These are phyloP conservation scores for Hippoglossus stenolepis DNA, from an alignment of 2,113 vertebrate genomes.

Conservation along the genomic window DNA sequence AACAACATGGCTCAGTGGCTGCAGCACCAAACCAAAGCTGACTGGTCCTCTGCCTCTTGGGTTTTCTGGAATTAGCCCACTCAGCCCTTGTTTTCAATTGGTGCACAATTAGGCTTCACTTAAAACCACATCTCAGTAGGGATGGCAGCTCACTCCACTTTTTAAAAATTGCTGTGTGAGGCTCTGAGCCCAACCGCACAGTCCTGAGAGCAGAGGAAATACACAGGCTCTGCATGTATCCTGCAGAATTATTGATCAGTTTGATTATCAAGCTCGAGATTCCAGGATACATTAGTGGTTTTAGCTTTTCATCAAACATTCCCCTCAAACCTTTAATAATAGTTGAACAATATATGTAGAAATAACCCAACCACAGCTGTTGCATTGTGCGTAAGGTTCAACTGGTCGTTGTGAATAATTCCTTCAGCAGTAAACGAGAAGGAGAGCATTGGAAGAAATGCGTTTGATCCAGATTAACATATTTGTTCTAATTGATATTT, in stretches of 20 bases:
- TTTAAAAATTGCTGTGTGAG: conserved; percentile 16
- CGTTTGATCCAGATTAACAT: conserved; percentile 8
- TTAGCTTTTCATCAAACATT: conserved; percentile 8
- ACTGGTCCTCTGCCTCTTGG: conserved; percentile 10
- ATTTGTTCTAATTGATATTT: conserved; percentile 14
- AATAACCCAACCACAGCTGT: neutral
- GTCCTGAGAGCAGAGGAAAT: conserved; percentile 1
- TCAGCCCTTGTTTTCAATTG: conserved; percentile 26
- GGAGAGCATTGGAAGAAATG: neutral
- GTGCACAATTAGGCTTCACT: conserved; percentile 31
- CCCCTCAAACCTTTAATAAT: conserved; percentile 17
- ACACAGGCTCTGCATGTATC: conserved; percentile 5
- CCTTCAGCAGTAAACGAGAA: neutral
- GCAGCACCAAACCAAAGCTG: conserved; percentile 19
- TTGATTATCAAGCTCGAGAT: neutral
- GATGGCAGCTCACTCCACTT: conserved; percentile 5
- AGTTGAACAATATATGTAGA: neutral
- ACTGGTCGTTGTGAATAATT: conserved; percentile 34
- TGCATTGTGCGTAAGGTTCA: neutral
- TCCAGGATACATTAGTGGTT: conserved; percentile 10
- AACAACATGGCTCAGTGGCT: conserved; percentile 1
- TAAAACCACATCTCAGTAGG: conserved; percentile 18
- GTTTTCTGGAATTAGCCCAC: neutral
- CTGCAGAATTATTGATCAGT: conserved; percentile 29
- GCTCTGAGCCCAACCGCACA: neutral